Evolutionary conservation across 2,797 vertebrate genomes (phyloP).

Genomic region (Vipera ursinii): DNA sequence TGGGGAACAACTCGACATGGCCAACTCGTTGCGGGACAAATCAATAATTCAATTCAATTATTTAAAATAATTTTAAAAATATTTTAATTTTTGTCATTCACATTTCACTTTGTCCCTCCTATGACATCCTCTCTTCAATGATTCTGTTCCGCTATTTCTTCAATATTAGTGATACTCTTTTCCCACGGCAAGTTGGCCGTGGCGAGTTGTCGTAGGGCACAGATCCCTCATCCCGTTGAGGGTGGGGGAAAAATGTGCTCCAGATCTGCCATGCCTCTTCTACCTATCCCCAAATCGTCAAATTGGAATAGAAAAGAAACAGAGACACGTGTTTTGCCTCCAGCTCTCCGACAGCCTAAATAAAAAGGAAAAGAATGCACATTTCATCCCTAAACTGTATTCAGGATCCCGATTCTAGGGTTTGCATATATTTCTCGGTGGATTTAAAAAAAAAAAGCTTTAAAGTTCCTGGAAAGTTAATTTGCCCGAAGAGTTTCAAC

Average conservation of each 20-base stretch:
- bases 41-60: background rate
- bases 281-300: background rate
- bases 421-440: background rate
- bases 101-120: background rate
- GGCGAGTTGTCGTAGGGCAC: background rate
- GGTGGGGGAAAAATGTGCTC: background rate
- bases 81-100: background rate
- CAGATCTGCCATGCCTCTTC: background rate
- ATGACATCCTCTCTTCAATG: background rate
- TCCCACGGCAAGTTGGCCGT: background rate
- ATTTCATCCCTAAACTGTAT: background rate
- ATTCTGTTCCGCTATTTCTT: background rate
- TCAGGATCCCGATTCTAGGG: background rate
- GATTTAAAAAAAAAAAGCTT: background rate
- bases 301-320: background rate
- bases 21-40: background rate
- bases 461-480: background rate
- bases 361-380: background rate
- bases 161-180: background rate
- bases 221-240: background rate
- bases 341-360: background rate
- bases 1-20: background rate
- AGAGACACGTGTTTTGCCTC: background rate
- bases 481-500: no score
- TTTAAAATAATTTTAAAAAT: background rate